These are phyloP conservation scores for Dendroctonus ponderosae DNA, from an alignment of 1,140 invertebrate species.

Conservation along the genomic window DNA sequence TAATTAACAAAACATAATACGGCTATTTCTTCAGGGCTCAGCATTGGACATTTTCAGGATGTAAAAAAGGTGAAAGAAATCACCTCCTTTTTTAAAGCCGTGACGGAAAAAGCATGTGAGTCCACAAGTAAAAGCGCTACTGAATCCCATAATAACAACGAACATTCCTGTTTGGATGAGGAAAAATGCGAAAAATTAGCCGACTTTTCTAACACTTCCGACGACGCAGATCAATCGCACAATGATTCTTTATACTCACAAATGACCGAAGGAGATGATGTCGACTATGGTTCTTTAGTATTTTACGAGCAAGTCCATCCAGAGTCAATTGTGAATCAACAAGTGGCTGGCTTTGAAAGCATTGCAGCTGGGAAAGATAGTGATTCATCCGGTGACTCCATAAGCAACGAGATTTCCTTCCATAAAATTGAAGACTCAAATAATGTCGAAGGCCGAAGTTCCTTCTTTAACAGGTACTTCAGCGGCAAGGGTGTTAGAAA, in stretches of 20 bases:
- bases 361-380: not conserved
- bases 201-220: not conserved
- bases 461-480: conserved; percentile 55
- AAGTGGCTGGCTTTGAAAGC: not conserved
- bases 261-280: conserved; percentile 35
- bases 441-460: conserved; percentile 29
- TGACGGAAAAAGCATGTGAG: conserved; percentile 8
- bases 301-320: conserved; percentile 38
- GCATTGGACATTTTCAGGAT: conserved; percentile 76
- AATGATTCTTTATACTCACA: conserved; percentile 38
- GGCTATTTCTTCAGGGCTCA: conserved; percentile 59
- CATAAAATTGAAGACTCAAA: not conserved
- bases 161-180: not conserved
- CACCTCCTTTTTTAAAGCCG: conserved; percentile 58
- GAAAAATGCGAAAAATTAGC: not conserved
- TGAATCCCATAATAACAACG: not conserved
- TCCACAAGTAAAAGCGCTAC: not conserved
- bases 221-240: conserved; percentile 22
- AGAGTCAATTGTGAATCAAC: conserved; percentile 27
- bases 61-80: conserved; percentile 61
- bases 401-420: conserved; percentile 14
- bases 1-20: not conserved
- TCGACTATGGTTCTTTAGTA: conserved; percentile 26
- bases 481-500: conserved; percentile 31
- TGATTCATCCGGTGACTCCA: conserved; percentile 18